Conservation (phyloP, 2,113 vertebrate genomes). For the Climacteris rufus region DNA sequence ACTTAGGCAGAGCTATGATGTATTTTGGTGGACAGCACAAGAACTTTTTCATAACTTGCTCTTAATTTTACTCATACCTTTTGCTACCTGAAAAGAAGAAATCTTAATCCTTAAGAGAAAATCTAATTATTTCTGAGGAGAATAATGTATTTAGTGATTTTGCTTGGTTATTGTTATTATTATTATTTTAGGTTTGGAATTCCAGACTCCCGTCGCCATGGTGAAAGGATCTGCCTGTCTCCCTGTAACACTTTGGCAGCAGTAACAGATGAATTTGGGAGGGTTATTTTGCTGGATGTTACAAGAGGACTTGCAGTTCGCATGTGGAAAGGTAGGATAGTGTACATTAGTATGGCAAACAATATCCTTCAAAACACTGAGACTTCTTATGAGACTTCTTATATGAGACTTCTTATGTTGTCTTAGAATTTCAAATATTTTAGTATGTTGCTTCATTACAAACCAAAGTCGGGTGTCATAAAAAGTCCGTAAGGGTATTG, state of each 20-base stretch:
- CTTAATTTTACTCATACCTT: not conserved
- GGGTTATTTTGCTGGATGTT: constrained; percentile 90
- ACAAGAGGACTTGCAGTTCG: constrained; percentile 87
- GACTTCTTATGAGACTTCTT: too few species aligned
- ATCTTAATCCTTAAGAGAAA: not conserved
- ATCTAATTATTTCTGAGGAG: not conserved
- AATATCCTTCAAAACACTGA: not conserved
- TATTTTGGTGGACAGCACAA: not conserved
- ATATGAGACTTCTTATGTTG: too few species aligned
- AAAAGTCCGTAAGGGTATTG: not conserved
- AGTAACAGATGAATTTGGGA: constrained; percentile 96
- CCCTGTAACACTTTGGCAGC: constrained; percentile 93
- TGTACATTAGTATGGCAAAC: not conserved
- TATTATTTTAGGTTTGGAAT: constrained; percentile 84
- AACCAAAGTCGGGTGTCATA: not conserved
- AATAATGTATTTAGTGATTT: not conserved
- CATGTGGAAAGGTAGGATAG: constrained; percentile 95
- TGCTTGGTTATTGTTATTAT: not conserved
- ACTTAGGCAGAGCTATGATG: not conserved
- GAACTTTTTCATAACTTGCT: not conserved
- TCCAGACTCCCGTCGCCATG: constrained; percentile 93
- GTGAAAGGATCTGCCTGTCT: constrained; percentile 92
- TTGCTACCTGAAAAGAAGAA: not conserved
- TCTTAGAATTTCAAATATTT: not conserved
- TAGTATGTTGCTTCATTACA: not conserved